Evolutionary conservation across 2,113 vertebrate genomes (phyloP), one percentile per base, ranked within the genome.

Genomic region (Sturnira hondurensis): DNA sequence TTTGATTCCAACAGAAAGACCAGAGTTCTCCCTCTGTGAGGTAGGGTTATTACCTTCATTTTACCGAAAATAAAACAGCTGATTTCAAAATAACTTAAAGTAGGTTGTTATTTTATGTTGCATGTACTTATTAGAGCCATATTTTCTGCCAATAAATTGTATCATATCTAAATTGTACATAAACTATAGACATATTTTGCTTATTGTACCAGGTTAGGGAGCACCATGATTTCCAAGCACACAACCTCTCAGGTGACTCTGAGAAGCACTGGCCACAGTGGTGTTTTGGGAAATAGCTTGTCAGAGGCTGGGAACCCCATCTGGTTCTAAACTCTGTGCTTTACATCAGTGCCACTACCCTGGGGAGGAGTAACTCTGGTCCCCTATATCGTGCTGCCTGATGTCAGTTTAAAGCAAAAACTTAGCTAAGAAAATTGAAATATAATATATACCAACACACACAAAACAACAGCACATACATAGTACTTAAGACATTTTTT

Each of bases 341-440:
- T 20, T 38, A 31, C 43, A 6, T 28, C 52, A 17, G 8, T 80
- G 61, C 50, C 1, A 1, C 38, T 78, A 12, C 5, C 19, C 6
- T 26, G 12, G 80, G 1, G 26, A 31, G 50, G 11, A 36, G 50
- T 54, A 76, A 81, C 0, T 2, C 56, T 70, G 63, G 26, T n/a
- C 3, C 19, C 13, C 52, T 28, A 7, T 13, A 61, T n/a, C 14
- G 11, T n/a, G 4, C 41, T 76, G 80, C 84, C 41, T 76, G 84
- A n/a, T 86, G 50, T 52, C 80, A 43, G 31, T 73, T 93, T 74
- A 91, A 80, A 78, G 19, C 56, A 93, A 94, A 80, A 78, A 90
- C 6, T 41, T 92, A 50, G 58, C 36, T 76, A 71, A 81, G 67
- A 54, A 92, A 82, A 54, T 71, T 14, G 52, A 77, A 92, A 20